Evolutionary conservation across 2,113 vertebrate species (phyloP).

Genomic region (Notechis scutatus): DNA sequence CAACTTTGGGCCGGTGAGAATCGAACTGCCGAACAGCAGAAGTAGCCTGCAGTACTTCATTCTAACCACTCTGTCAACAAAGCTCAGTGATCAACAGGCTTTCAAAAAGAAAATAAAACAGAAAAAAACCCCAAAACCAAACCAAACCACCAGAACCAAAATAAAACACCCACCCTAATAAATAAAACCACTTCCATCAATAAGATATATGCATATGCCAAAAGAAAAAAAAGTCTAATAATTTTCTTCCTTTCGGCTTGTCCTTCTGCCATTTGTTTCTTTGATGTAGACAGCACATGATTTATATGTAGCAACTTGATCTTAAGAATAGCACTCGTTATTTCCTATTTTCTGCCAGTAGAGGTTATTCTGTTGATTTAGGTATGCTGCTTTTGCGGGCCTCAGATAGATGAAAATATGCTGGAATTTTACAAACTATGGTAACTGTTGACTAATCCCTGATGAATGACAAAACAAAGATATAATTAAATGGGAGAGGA

Average conservation of each 20-base stretch:
- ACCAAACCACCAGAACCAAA: background rate
- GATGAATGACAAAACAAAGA: background rate
- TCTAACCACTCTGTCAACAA: too few species aligned
- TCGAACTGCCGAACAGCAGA: too few species aligned
- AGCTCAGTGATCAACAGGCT: too few species aligned
- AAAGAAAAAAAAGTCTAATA: background rate
- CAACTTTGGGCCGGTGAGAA: too few species aligned
- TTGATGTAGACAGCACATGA: background rate
- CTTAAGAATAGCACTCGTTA: background rate
- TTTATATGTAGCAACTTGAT: background rate
- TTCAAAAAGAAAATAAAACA: background rate
- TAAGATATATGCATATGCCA: background rate
- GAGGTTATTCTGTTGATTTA: constrained; percentile 25
- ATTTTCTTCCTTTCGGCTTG: background rate
- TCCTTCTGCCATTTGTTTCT: background rate
- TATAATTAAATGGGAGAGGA: constrained; percentile 24
- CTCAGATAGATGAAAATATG: background rate
- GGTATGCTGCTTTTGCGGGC: background rate
- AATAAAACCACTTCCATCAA: background rate
- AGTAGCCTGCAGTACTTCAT: too few species aligned
- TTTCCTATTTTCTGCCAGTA: constrained; percentile 6
- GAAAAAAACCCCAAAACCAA: background rate
- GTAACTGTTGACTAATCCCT: background rate
- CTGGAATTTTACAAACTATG: background rate
- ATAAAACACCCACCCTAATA: background rate